Conservation (phyloP, 2,797 vertebrate species). For the Eulemur mongoz region DNA sequence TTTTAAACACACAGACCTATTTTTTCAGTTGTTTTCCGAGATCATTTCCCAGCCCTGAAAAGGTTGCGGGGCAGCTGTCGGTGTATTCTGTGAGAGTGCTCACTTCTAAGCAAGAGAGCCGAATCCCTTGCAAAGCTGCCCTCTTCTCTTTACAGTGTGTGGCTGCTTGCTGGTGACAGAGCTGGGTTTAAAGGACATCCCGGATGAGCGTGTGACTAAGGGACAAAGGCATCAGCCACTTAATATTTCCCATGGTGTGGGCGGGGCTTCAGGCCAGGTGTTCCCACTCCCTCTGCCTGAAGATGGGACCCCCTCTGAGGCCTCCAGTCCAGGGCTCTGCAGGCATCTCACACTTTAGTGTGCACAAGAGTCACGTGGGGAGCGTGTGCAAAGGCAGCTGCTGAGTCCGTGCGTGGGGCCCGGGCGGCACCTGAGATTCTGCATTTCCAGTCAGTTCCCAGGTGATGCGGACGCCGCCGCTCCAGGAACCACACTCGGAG, state of each 20-base stretch:
- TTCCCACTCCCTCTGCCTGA: too few species aligned
- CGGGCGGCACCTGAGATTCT: too few species aligned
- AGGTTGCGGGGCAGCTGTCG: neutral
- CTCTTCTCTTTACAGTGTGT: too few species aligned
- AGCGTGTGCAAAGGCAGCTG: neutral
- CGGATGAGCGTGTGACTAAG: neutral
- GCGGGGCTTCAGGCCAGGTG: neutral
- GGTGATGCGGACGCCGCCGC: too few species aligned
- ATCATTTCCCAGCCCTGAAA: neutral
- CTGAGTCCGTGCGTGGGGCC: too few species aligned
- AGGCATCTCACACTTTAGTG: neutral
- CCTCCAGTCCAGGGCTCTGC: neutral
- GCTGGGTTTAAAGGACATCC: too few species aligned
- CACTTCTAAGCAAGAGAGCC: neutral
- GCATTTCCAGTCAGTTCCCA: neutral
- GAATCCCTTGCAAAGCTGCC: neutral
- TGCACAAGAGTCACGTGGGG: neutral
- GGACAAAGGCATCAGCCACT: neutral
- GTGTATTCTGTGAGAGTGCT: neutral
- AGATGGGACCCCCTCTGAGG: neutral
- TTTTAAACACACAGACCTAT: neutral
- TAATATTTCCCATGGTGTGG: accelerated
- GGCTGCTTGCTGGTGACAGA: neutral
- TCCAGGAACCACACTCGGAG: neutral
- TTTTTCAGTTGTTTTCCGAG: constrained; percentile 15